Evolutionary conservation across 2,797 vertebrate species (phyloP).

Genomic region (Urophycis tenuis): DNA sequence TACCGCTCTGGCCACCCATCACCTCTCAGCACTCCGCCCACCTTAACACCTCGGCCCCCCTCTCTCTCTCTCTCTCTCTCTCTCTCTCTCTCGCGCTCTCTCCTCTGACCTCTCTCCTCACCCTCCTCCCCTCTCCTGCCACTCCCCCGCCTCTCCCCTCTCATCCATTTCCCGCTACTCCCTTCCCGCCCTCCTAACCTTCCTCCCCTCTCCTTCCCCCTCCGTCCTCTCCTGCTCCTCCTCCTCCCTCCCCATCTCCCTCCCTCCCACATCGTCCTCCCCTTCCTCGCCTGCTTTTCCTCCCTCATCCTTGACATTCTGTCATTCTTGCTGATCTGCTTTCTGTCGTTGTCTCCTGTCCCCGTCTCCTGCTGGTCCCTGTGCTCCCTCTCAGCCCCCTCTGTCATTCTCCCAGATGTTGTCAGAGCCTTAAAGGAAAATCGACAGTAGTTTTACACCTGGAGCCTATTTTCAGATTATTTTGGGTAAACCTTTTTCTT

Average conservation of each 20-base stretch:
- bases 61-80: background rate
- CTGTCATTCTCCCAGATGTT: background rate
- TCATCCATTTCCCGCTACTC: background rate
- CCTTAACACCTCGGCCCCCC: background rate
- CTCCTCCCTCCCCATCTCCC: background rate
- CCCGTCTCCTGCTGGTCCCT: background rate
- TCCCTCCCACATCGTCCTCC: too few relatives aligned
- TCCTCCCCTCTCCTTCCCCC: background rate
- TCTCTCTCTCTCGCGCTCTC: background rate
- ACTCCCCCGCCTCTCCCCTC: background rate
- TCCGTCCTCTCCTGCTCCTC: too few relatives aligned
- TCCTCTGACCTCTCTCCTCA: background rate
- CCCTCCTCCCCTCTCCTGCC: background rate
- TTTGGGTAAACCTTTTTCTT: too few relatives aligned
- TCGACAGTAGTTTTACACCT: too few relatives aligned
- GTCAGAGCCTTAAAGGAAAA: too few relatives aligned
- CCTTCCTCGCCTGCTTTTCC: background rate
- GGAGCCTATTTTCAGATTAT: too few relatives aligned
- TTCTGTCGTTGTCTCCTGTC: background rate
- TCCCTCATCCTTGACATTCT: background rate
- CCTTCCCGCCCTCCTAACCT: too few relatives aligned
- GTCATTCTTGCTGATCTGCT: background rate
- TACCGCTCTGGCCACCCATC: background rate
- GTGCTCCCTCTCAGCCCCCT: background rate
- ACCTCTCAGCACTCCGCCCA: background rate